phyloP scores from a whole-genome alignment of 2,888 invertebrate species.

The Drosophila demipolita region DNA sequence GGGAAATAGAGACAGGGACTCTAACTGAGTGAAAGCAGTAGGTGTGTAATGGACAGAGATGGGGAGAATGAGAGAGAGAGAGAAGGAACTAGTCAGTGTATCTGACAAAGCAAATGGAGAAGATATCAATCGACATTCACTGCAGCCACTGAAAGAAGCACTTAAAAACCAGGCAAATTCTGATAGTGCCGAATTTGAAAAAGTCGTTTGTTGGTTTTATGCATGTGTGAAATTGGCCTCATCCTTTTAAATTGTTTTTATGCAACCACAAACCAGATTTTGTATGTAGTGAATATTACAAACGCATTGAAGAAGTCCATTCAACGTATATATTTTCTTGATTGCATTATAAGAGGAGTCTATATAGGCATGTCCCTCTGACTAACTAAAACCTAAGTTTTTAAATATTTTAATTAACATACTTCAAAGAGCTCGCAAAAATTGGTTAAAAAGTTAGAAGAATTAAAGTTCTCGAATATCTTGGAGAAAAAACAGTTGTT shows the following conservation, averaged over 20 bases:
- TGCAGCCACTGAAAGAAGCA: neutral
- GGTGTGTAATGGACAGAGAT: neutral
- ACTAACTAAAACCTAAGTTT: neutral
- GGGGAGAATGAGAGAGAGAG: neutral
- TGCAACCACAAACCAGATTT: neutral
- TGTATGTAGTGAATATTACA: neutral
- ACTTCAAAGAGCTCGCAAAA: neutral
- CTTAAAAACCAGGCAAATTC: neutral
- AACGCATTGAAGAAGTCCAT: neutral
- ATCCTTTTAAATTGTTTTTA: neutral
- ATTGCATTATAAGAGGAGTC: neutral
- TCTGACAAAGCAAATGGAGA: conserved; percentile 2
- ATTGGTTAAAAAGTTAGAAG: neutral
- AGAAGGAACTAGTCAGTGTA: neutral
- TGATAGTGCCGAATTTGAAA: neutral
- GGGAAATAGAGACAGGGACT: neutral
- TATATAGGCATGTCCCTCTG: neutral
- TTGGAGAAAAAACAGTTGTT: neutral
- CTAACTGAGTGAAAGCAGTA: neutral
- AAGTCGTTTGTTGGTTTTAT: neutral
- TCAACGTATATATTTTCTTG: neutral
- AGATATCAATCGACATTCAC: conserved; percentile 8
- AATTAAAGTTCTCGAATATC: neutral
- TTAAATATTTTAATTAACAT: neutral
- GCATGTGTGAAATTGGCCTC: neutral